Evolutionary conservation across 2,888 invertebrate species (phyloP).

Genomic region (Hemaris fuciformis): DNA sequence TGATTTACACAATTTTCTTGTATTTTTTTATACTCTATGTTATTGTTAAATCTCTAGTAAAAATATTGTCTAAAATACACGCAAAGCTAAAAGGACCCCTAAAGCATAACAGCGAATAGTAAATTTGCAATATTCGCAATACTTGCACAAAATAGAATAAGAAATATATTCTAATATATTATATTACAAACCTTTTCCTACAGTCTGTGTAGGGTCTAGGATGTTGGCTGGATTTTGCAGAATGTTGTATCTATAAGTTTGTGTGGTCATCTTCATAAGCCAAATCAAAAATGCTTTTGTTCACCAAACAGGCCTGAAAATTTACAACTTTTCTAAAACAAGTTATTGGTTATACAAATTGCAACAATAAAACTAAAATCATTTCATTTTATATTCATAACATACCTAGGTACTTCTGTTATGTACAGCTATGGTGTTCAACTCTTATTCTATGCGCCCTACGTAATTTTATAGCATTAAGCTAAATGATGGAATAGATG

Average conservation of each 20-base stretch:
- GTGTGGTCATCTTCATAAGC: constrained; percentile 90
- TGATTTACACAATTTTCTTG: too few relatives aligned
- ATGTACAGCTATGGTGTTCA: too few relatives aligned
- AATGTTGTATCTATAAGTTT: constrained; percentile 87
- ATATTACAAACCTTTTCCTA: constrained; percentile 43
- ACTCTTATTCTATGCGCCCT: too few relatives aligned
- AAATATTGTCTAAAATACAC: too few relatives aligned
- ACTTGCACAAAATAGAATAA: not conserved
- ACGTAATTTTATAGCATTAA: too few relatives aligned
- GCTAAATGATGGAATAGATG: too few relatives aligned
- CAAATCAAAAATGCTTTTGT: constrained; percentile 91
- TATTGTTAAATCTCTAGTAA: too few relatives aligned
- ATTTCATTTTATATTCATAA: too few relatives aligned
- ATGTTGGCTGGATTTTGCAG: constrained; percentile 81
- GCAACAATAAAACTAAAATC: constrained; percentile 4
- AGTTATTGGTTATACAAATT: not conserved
- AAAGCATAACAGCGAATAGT: not conserved
- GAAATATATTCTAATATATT: too few relatives aligned
- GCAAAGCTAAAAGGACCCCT: too few relatives aligned
- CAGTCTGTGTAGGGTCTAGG: constrained; percentile 48
- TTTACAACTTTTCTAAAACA: not conserved
- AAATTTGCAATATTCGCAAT: not conserved
- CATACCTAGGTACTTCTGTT: too few relatives aligned
- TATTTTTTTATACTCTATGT: too few relatives aligned
- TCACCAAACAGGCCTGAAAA: constrained; percentile 88